These are phyloP conservation scores for Tinea pellionella DNA, from an alignment of 2,888 invertebrate genomes.

Conservation along the genomic window DNA sequence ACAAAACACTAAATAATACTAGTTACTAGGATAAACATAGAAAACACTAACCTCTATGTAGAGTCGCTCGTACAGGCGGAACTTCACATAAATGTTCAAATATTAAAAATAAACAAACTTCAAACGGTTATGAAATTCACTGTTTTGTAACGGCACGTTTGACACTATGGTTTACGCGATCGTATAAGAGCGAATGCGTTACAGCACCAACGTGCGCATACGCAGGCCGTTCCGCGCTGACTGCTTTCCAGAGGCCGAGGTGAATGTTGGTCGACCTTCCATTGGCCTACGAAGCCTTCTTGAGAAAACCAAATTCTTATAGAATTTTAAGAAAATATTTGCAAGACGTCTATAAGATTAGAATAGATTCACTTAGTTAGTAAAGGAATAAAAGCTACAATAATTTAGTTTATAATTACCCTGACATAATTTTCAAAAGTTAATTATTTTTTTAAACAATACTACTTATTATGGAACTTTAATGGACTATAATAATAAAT, in stretches of 20 bases:
- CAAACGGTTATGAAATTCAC: conserved; percentile 46
- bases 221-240: conserved; percentile 57
- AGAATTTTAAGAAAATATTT: neutral
- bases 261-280: conserved; percentile 63
- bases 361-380: too few relatives aligned
- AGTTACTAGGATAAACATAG: conserved; percentile 21
- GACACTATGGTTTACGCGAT: conserved; percentile 47
- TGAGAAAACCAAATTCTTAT: conserved; percentile 15
- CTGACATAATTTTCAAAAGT: too few relatives aligned
- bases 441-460: too few relatives aligned
- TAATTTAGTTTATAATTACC: too few relatives aligned
- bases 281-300: conserved; percentile 49
- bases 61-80: conserved; percentile 35
- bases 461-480: too few relatives aligned
- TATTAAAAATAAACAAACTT: conserved; percentile 50
- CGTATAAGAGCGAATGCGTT: conserved; percentile 22
- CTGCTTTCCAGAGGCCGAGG: conserved; percentile 35
- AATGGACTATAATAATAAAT: too few relatives aligned
- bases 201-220: conserved; percentile 39
- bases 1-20: conserved; percentile 20
- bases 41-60: conserved; percentile 47
- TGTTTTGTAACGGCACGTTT: conserved; percentile 48
- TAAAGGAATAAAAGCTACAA: too few relatives aligned
- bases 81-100: conserved; percentile 32
- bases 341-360: neutral